Evolutionary conservation across 2,888 invertebrate genomes (phyloP).

Genomic region (Andrena camellia): DNA sequence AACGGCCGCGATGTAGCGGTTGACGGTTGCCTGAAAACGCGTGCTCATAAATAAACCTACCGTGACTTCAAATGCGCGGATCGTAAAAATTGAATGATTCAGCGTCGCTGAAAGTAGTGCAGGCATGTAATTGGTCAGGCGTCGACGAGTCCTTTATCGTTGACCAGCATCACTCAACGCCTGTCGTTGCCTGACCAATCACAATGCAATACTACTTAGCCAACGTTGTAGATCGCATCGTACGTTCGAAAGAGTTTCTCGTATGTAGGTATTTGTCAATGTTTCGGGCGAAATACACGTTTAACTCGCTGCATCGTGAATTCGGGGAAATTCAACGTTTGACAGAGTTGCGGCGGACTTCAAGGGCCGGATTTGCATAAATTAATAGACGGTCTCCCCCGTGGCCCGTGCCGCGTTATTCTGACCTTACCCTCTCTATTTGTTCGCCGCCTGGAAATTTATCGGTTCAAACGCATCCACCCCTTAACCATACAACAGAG

Average conservation of each 20-base stretch:
- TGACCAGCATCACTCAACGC: neutral
- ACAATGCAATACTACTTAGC: neutral
- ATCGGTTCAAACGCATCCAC: conserved; percentile 45
- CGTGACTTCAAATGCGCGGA: neutral
- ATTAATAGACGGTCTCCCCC: conserved; percentile 39
- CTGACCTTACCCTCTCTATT: conserved; percentile 24
- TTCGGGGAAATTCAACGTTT: conserved; percentile 16
- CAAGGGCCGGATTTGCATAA: conserved; percentile 38
- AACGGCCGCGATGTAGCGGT: conserved; percentile 42
- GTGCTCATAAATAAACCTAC: conserved; percentile 32
- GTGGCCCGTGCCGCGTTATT: conserved; percentile 13
- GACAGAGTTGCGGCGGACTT: conserved; percentile 26
- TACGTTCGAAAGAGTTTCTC: too few species aligned
- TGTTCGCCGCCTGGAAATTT: conserved; percentile 42
- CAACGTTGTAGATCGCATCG: too few species aligned
- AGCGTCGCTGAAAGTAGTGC: neutral
- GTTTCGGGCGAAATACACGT: neutral
- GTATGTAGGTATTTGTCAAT: too few species aligned
- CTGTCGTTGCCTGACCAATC: neutral
- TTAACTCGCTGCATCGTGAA: neutral
- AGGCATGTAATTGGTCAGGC: neutral
- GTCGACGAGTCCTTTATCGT: neutral
- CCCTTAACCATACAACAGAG: conserved; percentile 49
- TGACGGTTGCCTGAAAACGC: conserved; percentile 35
- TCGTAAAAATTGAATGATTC: conserved; percentile 11